A percentile compares a stretch with the other conserved stretches of the same genome.
Conservation (phyloP, 2,888 invertebrate genomes). For the Lycia hirtaria region DNA sequence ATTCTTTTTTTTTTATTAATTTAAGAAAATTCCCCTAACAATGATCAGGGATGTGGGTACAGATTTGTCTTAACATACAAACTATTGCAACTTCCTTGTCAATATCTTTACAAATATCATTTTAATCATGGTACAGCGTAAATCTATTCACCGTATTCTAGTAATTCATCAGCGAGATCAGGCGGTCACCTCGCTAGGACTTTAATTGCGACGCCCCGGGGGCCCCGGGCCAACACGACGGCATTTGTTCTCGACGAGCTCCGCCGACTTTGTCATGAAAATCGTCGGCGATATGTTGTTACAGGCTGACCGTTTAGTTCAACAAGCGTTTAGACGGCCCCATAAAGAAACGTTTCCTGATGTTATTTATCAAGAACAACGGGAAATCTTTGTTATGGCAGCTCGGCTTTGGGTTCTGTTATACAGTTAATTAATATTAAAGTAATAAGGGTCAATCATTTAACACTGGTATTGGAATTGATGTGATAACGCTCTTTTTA, state of each 20-base stretch:
- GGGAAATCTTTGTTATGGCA: conserved; percentile 18
- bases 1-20: no score
- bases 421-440: background rate
- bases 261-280: conserved; percentile 67
- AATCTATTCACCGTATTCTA: conserved; percentile 41
- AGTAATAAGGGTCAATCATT: background rate
- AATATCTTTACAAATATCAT: background rate
- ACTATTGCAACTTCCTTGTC: no score
- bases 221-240: conserved; percentile 72
- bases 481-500: no score
- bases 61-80: no score
- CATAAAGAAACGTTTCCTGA: conserved; percentile 41
- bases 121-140: conserved; percentile 26
- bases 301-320: conserved; percentile 52
- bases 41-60: no score
- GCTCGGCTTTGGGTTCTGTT: background rate
- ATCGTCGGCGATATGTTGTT: conserved; percentile 66
- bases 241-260: conserved; percentile 68
- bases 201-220: conserved; percentile 79
- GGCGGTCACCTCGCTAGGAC: conserved; percentile 67
- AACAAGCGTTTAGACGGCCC: conserved; percentile 50
- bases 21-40: no score
- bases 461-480: no score
- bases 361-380: conserved; percentile 30
- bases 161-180: conserved; percentile 57